phyloP scores from a whole-genome alignment of 2,113 vertebrate genomes.

The Procavia capensis region DNA sequence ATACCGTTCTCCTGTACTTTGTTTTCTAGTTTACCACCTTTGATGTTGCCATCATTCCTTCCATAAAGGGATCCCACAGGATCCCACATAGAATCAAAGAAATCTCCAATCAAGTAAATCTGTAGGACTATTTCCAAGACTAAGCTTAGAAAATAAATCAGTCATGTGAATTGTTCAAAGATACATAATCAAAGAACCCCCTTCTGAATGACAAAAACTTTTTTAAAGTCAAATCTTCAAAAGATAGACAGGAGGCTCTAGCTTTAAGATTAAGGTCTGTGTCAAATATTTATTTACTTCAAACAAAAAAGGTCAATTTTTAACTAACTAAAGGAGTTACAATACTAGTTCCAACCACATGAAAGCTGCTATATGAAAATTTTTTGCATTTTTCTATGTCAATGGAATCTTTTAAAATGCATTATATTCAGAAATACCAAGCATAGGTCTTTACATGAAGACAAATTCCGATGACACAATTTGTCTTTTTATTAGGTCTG shows the following conservation, averaged over 20 bases:
- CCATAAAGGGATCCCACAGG: background rate
- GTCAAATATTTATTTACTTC: conserved; percentile 4
- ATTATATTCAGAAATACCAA: background rate
- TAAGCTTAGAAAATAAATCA: background rate
- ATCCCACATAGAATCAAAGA: background rate
- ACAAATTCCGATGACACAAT: background rate
- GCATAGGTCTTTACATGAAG: background rate
- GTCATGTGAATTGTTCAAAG: background rate
- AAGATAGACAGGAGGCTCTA: background rate
- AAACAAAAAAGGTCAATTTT: conserved; percentile 44
- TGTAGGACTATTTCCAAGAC: background rate
- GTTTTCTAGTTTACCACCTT: background rate
- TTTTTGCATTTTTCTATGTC: background rate
- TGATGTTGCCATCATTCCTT: background rate
- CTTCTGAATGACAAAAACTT: background rate
- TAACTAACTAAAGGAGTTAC: background rate
- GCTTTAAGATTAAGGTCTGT: conserved; percentile 4
- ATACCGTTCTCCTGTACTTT: background rate
- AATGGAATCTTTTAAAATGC: background rate
- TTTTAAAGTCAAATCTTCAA: background rate
- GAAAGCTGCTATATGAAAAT: background rate
- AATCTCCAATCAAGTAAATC: background rate
- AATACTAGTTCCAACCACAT: background rate
- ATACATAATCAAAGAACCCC: background rate
- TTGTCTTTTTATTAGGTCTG: background rate